Evolutionary conservation across 2,797 vertebrate genomes (phyloP), one percentile per base, ranked within the genome.

Genomic region (Poeciliopsis gracilis): DNA sequence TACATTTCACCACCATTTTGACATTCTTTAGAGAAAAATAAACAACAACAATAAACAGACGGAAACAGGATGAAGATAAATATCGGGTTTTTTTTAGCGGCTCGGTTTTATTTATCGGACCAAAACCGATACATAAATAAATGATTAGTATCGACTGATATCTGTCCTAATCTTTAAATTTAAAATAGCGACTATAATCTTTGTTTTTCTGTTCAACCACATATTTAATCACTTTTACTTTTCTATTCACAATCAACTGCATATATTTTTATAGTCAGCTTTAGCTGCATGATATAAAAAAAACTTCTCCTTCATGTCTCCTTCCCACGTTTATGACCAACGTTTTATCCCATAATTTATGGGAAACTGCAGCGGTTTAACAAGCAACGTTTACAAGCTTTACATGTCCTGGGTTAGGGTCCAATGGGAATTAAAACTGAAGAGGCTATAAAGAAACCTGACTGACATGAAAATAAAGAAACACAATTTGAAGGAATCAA

Each of bases 331-430:
- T 61, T 61, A 15, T 33, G 6, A 61, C 11, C n/a, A 59, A 13
- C n/a, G 25, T 16, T 61, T 61, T n/a, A 30, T 28, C 57, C 57
- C 4, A 16, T 61, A 16, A 61, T 33, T 16, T 61, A 61, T 61
- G 15, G 20, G 63, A 38, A 67, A 41, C 63, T 41, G 36, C 63
- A 67, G 20, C 23, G 1, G 63, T 38, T 41, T 23, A 67, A 41
- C 36, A 11, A 0, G 11, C 3, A 66, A 38, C 13, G 33, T 86
- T 80, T 85, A 77, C 79, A 78, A 51, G 13, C 33, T 11, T 28
- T 28, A 30, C n/a, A 36, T 53, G 45, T 67, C 46, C 57, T 66
- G 77, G 16, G n/a, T n/a, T n/a, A n/a, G n/a, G 74, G 47, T 8
- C 55, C 55, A 41, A 0, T 46, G 70, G 57, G 0, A 86, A 69